Percentiles rank a stretch among this genome's conserved stretches.
phyloP scores from a whole-genome alignment of 2,888 invertebrate genomes.

The Oscheius sp. region DNA sequence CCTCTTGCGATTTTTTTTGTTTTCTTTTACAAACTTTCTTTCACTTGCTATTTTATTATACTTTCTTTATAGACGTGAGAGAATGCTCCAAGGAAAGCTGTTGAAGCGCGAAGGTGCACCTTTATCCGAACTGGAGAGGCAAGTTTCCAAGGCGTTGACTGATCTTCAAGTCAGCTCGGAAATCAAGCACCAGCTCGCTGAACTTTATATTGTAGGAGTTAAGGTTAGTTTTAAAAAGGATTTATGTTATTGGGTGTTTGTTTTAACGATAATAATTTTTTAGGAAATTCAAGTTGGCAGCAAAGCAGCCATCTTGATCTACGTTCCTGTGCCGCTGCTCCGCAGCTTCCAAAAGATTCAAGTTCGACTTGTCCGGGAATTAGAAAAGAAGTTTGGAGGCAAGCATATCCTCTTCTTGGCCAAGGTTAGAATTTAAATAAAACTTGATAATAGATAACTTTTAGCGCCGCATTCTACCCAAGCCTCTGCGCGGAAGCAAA shows the following conservation, averaged over 20 bases:
- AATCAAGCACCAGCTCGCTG: constrained; percentile 91
- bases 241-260: neutral
- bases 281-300: constrained; percentile 85
- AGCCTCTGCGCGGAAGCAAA: constrained; percentile 87
- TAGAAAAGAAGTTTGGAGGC: constrained; percentile 99
- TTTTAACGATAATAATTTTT: constrained; percentile 31
- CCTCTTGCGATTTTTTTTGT: no score
- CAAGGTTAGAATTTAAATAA: constrained; percentile 59
- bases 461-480: constrained; percentile 94
- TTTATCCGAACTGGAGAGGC: constrained; percentile 66
- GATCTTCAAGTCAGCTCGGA: constrained; percentile 97
- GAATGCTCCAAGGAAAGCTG: no score
- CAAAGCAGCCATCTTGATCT: constrained; percentile 96
- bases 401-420: constrained; percentile 98
- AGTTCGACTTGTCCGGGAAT: constrained; percentile 90
- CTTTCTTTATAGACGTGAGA: no score
- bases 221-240: constrained; percentile 73
- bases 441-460: constrained; percentile 24
- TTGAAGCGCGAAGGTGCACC: constrained; percentile 67
- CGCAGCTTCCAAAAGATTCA: constrained; percentile 97
- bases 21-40: no score
- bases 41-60: no score
- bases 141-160: constrained; percentile 78
- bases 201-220: constrained; percentile 91
- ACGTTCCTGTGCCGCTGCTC: constrained; percentile 97